Base-by-base conservation (phyloP, 2,113 vertebrate genomes). In the Copsychus sechellarum region DNA sequence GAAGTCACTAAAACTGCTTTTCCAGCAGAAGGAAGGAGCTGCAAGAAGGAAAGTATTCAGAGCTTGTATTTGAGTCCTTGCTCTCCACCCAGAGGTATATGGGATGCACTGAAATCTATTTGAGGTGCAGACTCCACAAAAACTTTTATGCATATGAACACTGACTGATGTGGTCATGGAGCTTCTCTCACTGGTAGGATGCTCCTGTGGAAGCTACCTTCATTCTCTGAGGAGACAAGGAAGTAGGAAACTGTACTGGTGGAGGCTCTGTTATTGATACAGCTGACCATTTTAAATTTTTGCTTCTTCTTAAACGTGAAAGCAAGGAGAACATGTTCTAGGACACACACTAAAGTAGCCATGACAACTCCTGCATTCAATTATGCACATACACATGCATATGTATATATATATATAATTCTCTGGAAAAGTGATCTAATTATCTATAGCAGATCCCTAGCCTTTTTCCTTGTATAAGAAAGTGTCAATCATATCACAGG, bases 331-430 rank as follows among this genome's bases (percentile, higher is more conserved):
- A 38, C 2, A 2, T 28, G 11, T 70, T 86, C 26, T 83, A 62
- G 40, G 22, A 79, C 16, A 42, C 25, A 40, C 0, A 0, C 8
- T 73, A 47, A 83, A 88, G 23, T 21, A 78, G 6, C 11, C 28
- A 61, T 0, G 0, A 50, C 7, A 31, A 42, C 8, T 60, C 22
- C 26, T 73, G 21, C 1, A 1, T 53, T 24, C 11, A 45, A 10
- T 73, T 82, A 72, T 23, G 19, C 12, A 47, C 4, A 34, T 20
- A 45, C 3, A 26, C 3, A 14, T 6, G 11, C 29, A 17, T 8
- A 51, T 51, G 28, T 50, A 15, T 50, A 15, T 28, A 36, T 50
- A 26, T 50, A 48, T 48, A 15, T 28, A 40, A 19, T 53, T 57
- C 33, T 61, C 14, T 42, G 54, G 40, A 69, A 71, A 64, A 88